phyloP scores from a whole-genome alignment of 2,888 invertebrate genomes.

The Amphiduros pacificus region DNA sequence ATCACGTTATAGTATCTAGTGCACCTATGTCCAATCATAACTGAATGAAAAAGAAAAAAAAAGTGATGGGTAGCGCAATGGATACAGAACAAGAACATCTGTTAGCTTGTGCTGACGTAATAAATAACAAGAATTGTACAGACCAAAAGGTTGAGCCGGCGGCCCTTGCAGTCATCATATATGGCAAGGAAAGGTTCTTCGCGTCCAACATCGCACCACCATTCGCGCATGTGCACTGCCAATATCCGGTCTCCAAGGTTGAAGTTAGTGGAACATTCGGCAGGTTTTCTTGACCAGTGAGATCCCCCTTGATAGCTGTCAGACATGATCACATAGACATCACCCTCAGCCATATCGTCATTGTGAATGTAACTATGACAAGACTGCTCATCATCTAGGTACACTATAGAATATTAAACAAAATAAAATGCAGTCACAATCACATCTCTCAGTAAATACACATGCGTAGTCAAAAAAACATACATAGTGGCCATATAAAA shows the following conservation, averaged over 20 bases:
- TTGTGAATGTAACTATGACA: constrained; percentile 17
- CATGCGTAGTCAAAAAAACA: too few species aligned
- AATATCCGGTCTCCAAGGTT: constrained; percentile 29
- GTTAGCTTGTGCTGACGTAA: too few species aligned
- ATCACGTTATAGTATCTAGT: too few species aligned
- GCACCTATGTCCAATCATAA: too few species aligned
- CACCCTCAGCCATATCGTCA: constrained; percentile 29
- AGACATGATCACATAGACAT: constrained; percentile 27
- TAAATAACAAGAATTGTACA: not conserved
- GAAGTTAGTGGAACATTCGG: constrained; percentile 29
- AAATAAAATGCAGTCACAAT: too few species aligned
- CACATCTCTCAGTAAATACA: too few species aligned
- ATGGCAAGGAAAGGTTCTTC: constrained; percentile 26
- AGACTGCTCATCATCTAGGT: constrained; percentile 19
- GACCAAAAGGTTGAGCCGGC: constrained; percentile 23
- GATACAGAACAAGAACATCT: too few species aligned
- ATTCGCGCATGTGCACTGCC: constrained; percentile 24
- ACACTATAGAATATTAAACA: constrained; percentile 18
- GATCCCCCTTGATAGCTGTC: constrained; percentile 23
- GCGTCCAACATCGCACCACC: constrained; percentile 24
- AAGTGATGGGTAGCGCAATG: too few species aligned
- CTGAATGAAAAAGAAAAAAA: too few species aligned
- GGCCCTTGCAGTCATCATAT: constrained; percentile 30
- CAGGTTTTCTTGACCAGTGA: constrained; percentile 21
- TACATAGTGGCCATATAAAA: too few species aligned